These are phyloP conservation scores for Rhagophthalmus giganteus DNA, from an alignment of 2,888 invertebrate species.

Conservation along the genomic window DNA sequence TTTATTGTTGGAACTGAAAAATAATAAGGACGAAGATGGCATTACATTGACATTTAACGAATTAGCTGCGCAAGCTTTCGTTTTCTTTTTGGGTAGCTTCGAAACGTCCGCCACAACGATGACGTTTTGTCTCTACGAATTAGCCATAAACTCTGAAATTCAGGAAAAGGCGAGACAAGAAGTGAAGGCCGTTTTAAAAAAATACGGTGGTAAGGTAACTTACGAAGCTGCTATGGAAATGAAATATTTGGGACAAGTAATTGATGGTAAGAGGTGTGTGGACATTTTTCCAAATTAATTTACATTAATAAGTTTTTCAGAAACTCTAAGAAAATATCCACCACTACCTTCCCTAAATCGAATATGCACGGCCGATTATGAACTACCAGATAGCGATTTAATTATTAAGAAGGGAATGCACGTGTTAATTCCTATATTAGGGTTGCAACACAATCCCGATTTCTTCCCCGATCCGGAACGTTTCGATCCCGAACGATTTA, in stretches of 20 bases:
- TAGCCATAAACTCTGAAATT: slow-evolving; percentile 55
- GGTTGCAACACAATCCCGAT: slow-evolving; percentile 51
- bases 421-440: slow-evolving; percentile 35
- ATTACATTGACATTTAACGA: slow-evolving; percentile 32
- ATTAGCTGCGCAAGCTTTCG: slow-evolving; percentile 46
- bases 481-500: slow-evolving; percentile 23
- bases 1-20: slow-evolving; percentile 57
- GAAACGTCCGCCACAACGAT: slow-evolving; percentile 52
- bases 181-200: slow-evolving; percentile 47
- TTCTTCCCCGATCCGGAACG: slow-evolving; percentile 26
- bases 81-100: slow-evolving; percentile 52
- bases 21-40: slow-evolving; percentile 29
- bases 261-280: slow-evolving; percentile 48
- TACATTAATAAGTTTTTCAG: too few species aligned
- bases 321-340: slow-evolving; percentile 48
- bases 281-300: too few species aligned
- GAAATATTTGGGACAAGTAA: slow-evolving; percentile 56
- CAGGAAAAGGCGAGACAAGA: slow-evolving; percentile 55
- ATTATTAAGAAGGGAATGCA: slow-evolving; percentile 39
- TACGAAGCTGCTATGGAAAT: slow-evolving; percentile 57
- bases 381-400: slow-evolving; percentile 28
- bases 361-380: slow-evolving; percentile 34
- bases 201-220: slow-evolving; percentile 44
- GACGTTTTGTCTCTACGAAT: slow-evolving; percentile 56
- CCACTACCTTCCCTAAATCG: slow-evolving; percentile 37